phyloP scores from a whole-genome alignment of 1,140 invertebrate species.

The Neodiprion lecontei region DNA sequence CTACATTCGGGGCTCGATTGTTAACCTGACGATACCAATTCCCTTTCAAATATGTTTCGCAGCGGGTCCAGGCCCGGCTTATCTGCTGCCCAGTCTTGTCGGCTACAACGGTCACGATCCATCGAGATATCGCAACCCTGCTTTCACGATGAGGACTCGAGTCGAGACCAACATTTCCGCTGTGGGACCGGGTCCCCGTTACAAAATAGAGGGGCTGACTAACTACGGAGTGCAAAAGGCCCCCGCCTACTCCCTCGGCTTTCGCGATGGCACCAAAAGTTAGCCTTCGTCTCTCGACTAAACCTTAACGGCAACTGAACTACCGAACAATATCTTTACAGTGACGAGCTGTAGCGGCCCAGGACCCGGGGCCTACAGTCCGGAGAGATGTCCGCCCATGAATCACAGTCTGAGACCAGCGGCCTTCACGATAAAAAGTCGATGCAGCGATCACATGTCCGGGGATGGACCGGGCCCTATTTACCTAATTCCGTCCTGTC shows the following conservation, averaged over 20 bases:
- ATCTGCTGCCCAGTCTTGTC: slow-evolving; percentile 47
- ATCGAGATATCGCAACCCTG: slow-evolving; percentile 49
- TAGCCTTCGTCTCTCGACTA: slow-evolving; percentile 7
- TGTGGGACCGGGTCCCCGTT: slow-evolving; percentile 52
- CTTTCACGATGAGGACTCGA: slow-evolving; percentile 47
- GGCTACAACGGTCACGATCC: slow-evolving; percentile 55
- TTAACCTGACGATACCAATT: neutral
- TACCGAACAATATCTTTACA: neutral
- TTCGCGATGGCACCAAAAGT: slow-evolving; percentile 34
- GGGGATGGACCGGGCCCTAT: slow-evolving; percentile 49
- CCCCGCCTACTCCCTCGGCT: slow-evolving; percentile 49
- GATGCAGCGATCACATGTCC: slow-evolving; percentile 24
- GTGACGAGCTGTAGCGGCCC: slow-evolving; percentile 34
- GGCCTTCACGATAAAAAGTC: slow-evolving; percentile 41
- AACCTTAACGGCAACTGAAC: no score
- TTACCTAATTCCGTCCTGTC: slow-evolving; percentile 48
- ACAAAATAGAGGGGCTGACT: slow-evolving; percentile 45
- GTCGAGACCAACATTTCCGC: neutral
- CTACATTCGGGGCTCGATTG: no score
- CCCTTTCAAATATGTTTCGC: slow-evolving; percentile 15
- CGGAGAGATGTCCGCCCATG: slow-evolving; percentile 45
- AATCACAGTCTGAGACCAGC: slow-evolving; percentile 47
- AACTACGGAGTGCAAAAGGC: slow-evolving; percentile 40
- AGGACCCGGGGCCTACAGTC: slow-evolving; percentile 53
- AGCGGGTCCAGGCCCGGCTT: slow-evolving; percentile 58